Base-by-base conservation (phyloP, 2,113 vertebrate genomes). In the Mesocricetus auratus region DNA sequence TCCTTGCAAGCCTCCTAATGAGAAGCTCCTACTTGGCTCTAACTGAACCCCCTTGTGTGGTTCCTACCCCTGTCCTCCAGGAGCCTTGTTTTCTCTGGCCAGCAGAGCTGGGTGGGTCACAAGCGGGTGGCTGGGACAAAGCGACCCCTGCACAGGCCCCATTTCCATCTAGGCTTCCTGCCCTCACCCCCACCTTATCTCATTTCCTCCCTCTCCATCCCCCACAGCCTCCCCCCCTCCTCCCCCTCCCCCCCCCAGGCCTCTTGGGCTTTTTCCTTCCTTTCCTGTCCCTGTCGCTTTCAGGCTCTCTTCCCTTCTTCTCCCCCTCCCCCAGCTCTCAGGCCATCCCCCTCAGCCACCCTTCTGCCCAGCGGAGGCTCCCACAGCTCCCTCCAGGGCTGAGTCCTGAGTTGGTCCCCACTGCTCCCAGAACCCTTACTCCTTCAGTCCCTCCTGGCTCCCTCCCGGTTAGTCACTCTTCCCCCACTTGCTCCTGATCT, bases 181-280 rank as follows among this genome's bases (percentile, higher is more conserved):
- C 24, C n/a, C 62, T 31, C 7, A 15, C 45, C 62, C n/a, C 31
- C 66, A 22, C 42, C 9, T 39, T 8, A 17, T 0, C n/a, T 0
- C 21, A 6, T 16, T 47, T 16, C 36, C 45, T 22, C 26, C 13
- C 22, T 47, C 53, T 73, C 31, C 26, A n/a, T n/a, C n/a, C n/a
- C 33, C 7, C 24, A 9, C 21, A 6, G 26, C 36, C 13, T 17
- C 7, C 1, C 8, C 47, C 16, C 24, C 16, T 10, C 9, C 10
- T 15, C 5, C 1, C 9, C 29, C 13, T 16, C n/a, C 29, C 22
- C 62, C 16, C 21, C 11, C 26, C 11, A 26, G 13, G 19, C 10
- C 62, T 53, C 47, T 19, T 29, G 39, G 58, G 60, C 58, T 29
- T 47, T 64, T 74, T 53, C 77, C 64, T 71, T n/a, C 12, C 36